Evolutionary conservation across 1,140 invertebrate species (phyloP).

Genomic region (Heliconius eleuchia): DNA sequence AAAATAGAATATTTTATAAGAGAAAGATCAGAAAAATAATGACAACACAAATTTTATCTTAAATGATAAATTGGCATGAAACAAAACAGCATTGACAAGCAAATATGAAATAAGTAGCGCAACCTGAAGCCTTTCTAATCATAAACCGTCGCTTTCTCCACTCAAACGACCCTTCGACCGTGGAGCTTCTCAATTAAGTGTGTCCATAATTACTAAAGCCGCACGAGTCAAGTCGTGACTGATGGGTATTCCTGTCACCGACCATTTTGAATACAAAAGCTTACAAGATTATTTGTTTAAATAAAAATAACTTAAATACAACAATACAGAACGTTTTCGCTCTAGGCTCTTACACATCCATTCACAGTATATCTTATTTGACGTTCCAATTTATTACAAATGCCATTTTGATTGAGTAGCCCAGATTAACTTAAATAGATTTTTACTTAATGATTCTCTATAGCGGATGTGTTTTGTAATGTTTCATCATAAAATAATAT

Average conservation of each 20-base stretch:
- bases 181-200: slow-evolving; percentile 60
- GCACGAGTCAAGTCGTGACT: slow-evolving; percentile 43
- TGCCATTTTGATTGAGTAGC: slow-evolving; percentile 54
- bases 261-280: slow-evolving; percentile 17
- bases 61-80: slow-evolving; percentile 12
- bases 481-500: neutral
- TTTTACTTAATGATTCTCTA: neutral
- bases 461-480: neutral
- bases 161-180: slow-evolving; percentile 36
- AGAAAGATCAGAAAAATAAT: neutral
- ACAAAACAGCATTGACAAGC: slow-evolving; percentile 34
- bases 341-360: slow-evolving; percentile 50
- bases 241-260: slow-evolving; percentile 33
- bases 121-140: slow-evolving; percentile 43
- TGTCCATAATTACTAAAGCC: slow-evolving; percentile 50
- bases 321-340: slow-evolving; percentile 35
- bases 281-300: slow-evolving; percentile 7
- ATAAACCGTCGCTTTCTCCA: slow-evolving; percentile 48
- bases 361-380: slow-evolving; percentile 60
- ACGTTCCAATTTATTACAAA: slow-evolving; percentile 68
- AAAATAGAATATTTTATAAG: neutral
- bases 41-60: neutral
- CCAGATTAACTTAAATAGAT: neutral
- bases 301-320: slow-evolving; percentile 27
- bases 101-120: slow-evolving; percentile 37